Conservation (phyloP, 2,113 vertebrate genomes). For the Pseudonaja textilis region DNA sequence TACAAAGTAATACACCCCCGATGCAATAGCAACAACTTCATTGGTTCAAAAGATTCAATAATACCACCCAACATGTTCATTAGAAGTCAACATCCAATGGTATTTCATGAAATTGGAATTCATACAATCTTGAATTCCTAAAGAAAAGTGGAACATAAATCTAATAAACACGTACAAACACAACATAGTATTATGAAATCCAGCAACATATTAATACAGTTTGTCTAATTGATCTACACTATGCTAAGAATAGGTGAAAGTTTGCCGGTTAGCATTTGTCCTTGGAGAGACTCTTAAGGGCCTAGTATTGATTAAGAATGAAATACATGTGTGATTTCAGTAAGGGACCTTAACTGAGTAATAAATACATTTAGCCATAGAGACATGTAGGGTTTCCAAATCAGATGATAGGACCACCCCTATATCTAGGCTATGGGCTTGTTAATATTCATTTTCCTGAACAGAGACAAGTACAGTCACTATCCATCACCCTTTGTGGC, state of each 20-base stretch:
- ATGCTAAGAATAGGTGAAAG: not conserved
- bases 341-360: not conserved
- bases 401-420: not conserved
- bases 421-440: not conserved
- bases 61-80: not conserved
- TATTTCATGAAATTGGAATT: not conserved
- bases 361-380: not conserved
- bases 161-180: not conserved
- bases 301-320: not conserved
- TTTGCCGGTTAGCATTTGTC: not conserved
- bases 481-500: not conserved
- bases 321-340: not conserved
- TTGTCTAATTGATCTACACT: not conserved
- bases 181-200: not conserved
- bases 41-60: not conserved
- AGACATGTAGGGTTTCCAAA: not conserved
- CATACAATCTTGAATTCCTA: not conserved
- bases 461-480: not conserved
- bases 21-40: not conserved
- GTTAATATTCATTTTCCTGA: not conserved
- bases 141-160: not conserved
- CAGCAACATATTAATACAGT: not conserved
- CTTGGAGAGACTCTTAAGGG: not conserved
- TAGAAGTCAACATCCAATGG: not conserved
- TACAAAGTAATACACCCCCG: not conserved